A percentile compares a stretch with the other conserved stretches of the same genome.
phyloP scores from a whole-genome alignment of 2,797 vertebrate species.

The Thaleichthys pacificus region DNA sequence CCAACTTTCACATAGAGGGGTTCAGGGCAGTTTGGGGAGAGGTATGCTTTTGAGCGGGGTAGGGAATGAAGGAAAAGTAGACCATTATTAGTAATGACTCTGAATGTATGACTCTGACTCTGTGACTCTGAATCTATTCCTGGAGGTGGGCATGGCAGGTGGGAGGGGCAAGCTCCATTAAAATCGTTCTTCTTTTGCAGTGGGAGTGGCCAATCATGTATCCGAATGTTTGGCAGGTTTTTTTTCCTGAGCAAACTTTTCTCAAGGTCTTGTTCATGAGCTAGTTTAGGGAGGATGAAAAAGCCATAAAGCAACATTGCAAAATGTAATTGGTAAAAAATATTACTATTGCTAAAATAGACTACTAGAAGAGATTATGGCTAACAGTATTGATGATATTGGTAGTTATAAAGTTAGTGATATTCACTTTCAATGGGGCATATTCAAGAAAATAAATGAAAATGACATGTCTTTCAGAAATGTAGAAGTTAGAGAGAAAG shows the following conservation, averaged over 20 bases:
- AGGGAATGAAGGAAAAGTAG: slow-evolving; percentile 48
- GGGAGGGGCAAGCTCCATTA: slow-evolving; percentile 30
- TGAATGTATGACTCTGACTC: too few relatives aligned
- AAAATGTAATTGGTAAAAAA: slow-evolving; percentile 36
- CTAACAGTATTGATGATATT: neutral
- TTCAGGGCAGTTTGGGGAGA: slow-evolving; percentile 45
- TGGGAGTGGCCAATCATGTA: slow-evolving; percentile 46
- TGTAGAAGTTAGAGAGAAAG: slow-evolving; percentile 11
- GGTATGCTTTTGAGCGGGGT: slow-evolving; percentile 44
- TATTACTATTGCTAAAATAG: neutral
- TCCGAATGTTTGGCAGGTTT: slow-evolving; percentile 38
- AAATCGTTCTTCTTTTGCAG: slow-evolving; percentile 29
- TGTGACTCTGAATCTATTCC: too few relatives aligned
- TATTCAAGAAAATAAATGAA: slow-evolving; percentile 17
- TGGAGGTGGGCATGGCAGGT: slow-evolving; percentile 42
- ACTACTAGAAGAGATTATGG: neutral
- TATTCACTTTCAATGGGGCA: neutral
- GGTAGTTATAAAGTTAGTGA: neutral
- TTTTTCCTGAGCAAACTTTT: slow-evolving; percentile 23
- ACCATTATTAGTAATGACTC: slow-evolving; percentile 58
- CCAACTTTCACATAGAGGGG: slow-evolving; percentile 64
- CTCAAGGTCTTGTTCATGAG: slow-evolving; percentile 20
- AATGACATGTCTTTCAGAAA: neutral
- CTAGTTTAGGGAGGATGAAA: slow-evolving; percentile 32
- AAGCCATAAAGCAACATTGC: slow-evolving; percentile 47